Percentiles rank a stretch among this genome's conserved stretches.
These are phyloP conservation scores for Melipona bicolor DNA, from an alignment of 2,888 invertebrate genomes.

Conservation along the genomic window DNA sequence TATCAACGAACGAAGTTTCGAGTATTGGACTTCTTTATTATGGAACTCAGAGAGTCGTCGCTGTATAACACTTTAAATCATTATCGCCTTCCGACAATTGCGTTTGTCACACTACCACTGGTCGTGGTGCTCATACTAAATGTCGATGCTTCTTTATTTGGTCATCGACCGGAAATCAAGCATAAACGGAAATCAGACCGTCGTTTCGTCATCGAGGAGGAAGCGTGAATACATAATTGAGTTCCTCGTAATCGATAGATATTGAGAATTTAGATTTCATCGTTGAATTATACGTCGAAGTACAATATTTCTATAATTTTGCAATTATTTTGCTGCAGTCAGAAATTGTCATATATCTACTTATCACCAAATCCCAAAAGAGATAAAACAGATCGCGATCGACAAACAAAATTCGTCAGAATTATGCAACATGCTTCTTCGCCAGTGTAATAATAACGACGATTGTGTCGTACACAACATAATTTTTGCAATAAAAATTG, in stretches of 20 bases:
- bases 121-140: constrained; percentile 31
- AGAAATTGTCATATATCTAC: too few species aligned
- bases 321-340: not conserved
- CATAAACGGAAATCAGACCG: constrained; percentile 57
- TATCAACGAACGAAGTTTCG: not conserved
- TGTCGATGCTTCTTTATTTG: constrained; percentile 19
- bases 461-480: constrained; percentile 46
- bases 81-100: constrained; percentile 17
- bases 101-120: constrained; percentile 8
- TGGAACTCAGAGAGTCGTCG: not conserved
- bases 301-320: not conserved
- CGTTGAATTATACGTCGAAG: too few species aligned
- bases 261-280: not conserved
- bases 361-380: not conserved
- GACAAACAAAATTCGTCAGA: not conserved
- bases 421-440: constrained; percentile 9
- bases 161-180: constrained; percentile 54
- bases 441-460: not conserved
- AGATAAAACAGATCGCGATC: not conserved
- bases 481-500: constrained; percentile 64
- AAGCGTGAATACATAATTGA: constrained; percentile 46
- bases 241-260: constrained; percentile 2
- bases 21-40: not conserved
- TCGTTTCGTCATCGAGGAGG: constrained; percentile 55
- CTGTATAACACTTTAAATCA: constrained; percentile 13